These are phyloP conservation scores for Ctenoplectra terminalis DNA, from an alignment of 1,140 invertebrate genomes.

Conservation along the genomic window DNA sequence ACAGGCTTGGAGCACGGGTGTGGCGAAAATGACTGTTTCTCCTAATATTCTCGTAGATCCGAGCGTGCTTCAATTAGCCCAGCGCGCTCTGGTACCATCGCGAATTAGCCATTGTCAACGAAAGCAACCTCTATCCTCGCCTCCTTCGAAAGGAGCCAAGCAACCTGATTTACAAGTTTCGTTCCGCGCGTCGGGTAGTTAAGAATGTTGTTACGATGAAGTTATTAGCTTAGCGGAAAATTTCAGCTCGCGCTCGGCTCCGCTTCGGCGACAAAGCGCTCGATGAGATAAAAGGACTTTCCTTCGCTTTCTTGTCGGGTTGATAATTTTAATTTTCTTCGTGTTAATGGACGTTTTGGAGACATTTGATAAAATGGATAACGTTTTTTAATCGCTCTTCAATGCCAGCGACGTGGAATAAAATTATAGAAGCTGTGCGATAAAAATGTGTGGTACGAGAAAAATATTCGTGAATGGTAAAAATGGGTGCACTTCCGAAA, in stretches of 20 bases:
- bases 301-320: too few species aligned
- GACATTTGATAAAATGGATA: too few species aligned
- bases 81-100: neutral
- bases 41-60: constrained; percentile 34
- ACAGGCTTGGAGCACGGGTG: neutral
- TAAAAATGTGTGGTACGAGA: too few species aligned
- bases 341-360: too few species aligned
- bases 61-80: constrained; percentile 31
- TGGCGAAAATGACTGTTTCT: constrained; percentile 20
- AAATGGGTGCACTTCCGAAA: too few species aligned
- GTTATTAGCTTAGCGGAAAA: constrained; percentile 6
- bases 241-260: neutral
- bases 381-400: too few species aligned
- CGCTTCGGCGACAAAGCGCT: neutral
- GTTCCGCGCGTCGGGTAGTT: constrained; percentile 3
- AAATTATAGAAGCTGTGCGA: too few species aligned
- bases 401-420: too few species aligned
- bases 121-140: neutral
- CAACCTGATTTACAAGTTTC: constrained; percentile 44
- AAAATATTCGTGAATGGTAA: too few species aligned
- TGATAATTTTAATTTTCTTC: too few species aligned
- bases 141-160: neutral
- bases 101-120: constrained; percentile 15
- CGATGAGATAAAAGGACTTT: neutral
- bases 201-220: constrained; percentile 26